A percentile compares a stretch with the other conserved stretches of the same genome.
phyloP scores from a whole-genome alignment of 2,797 vertebrate genomes.

The Botia kubotai region DNA sequence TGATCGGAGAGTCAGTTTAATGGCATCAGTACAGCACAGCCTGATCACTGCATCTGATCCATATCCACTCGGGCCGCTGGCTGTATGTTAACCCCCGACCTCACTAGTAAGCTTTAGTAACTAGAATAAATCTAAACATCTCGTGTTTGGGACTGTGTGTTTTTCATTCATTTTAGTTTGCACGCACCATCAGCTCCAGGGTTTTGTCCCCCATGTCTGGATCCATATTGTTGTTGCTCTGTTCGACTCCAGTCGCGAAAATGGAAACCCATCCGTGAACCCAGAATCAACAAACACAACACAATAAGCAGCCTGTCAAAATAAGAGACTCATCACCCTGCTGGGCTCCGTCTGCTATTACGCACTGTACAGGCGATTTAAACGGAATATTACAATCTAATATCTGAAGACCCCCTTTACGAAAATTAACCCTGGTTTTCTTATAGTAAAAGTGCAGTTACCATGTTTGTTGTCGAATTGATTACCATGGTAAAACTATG shows the following conservation, averaged over 20 bases:
- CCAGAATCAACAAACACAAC: not conserved
- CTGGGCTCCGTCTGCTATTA: not conserved
- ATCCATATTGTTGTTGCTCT: constrained; percentile 85
- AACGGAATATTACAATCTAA: not conserved
- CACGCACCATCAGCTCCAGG: constrained; percentile 93
- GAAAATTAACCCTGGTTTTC: too few relatives aligned
- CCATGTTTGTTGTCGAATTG: too few relatives aligned
- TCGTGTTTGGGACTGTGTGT: not conserved
- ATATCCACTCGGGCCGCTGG: constrained; percentile 5
- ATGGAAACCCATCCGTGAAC: constrained; percentile 75
- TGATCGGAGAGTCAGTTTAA: not conserved
- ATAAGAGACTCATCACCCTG: constrained; percentile 14
- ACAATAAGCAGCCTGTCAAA: not conserved
- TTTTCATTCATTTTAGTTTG: not conserved
- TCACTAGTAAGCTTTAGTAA: not conserved
- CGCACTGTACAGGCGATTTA: not conserved
- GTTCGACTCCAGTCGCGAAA: constrained; percentile 83
- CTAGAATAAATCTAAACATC: not conserved
- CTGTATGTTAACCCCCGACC: not conserved
- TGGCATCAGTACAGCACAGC: too few relatives aligned
- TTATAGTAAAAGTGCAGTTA: too few relatives aligned
- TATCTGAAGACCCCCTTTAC: not conserved
- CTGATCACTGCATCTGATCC: not conserved
- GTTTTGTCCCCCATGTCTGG: constrained; percentile 96
- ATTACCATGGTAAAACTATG: too few relatives aligned